Percentiles rank a stretch among this genome's conserved stretches.
These are phyloP conservation scores for Chromis chromis DNA, from an alignment of 2,797 vertebrate genomes.

Conservation along the genomic window DNA sequence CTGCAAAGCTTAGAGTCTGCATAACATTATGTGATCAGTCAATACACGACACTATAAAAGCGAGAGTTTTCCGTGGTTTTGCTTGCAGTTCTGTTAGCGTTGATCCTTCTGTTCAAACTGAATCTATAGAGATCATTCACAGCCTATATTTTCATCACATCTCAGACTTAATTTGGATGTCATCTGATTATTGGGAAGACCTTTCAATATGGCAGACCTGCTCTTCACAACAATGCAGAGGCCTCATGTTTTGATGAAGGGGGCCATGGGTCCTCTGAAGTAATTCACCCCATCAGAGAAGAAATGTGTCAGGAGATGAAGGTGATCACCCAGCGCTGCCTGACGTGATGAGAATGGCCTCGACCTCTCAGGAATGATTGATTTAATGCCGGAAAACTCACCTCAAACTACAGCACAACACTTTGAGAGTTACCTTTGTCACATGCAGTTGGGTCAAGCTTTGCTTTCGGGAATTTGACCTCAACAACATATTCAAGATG, in stretches of 20 bases:
- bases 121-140: neutral
- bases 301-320: slow-evolving; percentile 50
- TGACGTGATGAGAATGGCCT: slow-evolving; percentile 36
- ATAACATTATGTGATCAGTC: slow-evolving; percentile 7
- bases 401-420: neutral
- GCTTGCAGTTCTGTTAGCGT: neutral
- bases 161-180: slow-evolving; percentile 29
- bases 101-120: slow-evolving; percentile 9
- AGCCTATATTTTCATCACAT: slow-evolving; percentile 17
- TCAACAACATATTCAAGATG: too few relatives aligned
- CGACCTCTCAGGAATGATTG: slow-evolving; percentile 40
- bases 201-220: slow-evolving; percentile 48
- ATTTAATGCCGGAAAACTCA: slow-evolving; percentile 33
- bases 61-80: neutral
- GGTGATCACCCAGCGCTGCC: slow-evolving; percentile 40
- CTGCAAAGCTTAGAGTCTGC: slow-evolving; percentile 17
- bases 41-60: neutral
- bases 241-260: slow-evolving; percentile 40
- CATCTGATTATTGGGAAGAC: slow-evolving; percentile 56
- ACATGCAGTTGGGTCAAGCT: too few relatives aligned
- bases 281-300: slow-evolving; percentile 45
- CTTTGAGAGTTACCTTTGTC: slow-evolving; percentile 8
- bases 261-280: slow-evolving; percentile 20
- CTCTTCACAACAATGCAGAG: slow-evolving; percentile 37
- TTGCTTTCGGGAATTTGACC: too few relatives aligned